A percentile compares a stretch with the other conserved stretches of the same genome.
Evolutionary conservation across 2,797 vertebrate species (phyloP).

Genomic region (Chelidonichthys spinosus): DNA sequence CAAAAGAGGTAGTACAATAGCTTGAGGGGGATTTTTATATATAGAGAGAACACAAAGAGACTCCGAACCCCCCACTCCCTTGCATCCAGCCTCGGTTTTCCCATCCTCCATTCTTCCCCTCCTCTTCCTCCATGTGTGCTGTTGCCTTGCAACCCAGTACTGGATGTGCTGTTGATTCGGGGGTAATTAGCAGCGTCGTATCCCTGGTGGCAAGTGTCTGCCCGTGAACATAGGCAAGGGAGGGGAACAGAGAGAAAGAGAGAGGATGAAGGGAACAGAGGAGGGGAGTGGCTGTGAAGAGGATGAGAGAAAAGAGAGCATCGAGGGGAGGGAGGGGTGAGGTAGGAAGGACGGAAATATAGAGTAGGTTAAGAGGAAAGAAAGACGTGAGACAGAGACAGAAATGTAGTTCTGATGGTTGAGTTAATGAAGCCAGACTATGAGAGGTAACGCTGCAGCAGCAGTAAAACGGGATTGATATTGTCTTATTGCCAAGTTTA

Average conservation of each 20-base stretch:
- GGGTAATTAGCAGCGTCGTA: constrained; percentile 81
- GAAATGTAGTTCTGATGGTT: constrained; percentile 6
- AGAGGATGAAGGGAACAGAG: neutral
- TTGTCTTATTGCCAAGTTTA: constrained; percentile 14
- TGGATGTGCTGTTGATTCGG: constrained; percentile 69
- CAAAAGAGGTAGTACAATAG: constrained; percentile 4
- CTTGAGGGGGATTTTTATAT: constrained; percentile 9
- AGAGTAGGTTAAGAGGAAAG: constrained; percentile 8
- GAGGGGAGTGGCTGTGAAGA: constrained; percentile 23
- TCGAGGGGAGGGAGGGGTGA: constrained; percentile 20
- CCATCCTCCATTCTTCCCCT: constrained; percentile 42
- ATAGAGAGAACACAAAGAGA: constrained; percentile 17
- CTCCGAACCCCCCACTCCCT: constrained; percentile 22
- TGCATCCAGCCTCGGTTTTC: constrained; percentile 33
- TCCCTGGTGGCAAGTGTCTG: constrained; percentile 68
- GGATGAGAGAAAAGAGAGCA: constrained; percentile 31
- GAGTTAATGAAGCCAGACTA: constrained; percentile 1
- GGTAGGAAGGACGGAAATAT: constrained; percentile 5
- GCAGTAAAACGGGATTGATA: constrained; percentile 9
- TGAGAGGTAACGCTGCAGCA: constrained; percentile 7
- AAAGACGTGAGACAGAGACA: constrained; percentile 2
- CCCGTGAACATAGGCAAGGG: constrained; percentile 53
- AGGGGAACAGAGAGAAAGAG: constrained; percentile 22
- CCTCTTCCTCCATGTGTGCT: constrained; percentile 54
- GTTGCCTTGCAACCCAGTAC: constrained; percentile 69